Evolutionary conservation across 2,888 invertebrate genomes (phyloP).

Genomic region (Netelia melanura): DNA sequence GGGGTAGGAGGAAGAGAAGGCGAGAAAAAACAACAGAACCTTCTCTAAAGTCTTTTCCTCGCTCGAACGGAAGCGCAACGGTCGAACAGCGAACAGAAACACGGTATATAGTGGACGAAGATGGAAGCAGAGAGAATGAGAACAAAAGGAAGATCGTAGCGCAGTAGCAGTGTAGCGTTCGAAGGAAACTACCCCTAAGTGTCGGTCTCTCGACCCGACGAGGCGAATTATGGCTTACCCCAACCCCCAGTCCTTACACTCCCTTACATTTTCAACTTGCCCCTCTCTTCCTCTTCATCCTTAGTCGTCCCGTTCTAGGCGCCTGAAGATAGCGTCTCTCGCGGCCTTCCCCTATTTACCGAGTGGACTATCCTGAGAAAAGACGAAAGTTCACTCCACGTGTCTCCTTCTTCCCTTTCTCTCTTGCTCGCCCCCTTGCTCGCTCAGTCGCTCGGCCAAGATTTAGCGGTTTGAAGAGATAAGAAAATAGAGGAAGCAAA

Average conservation of each 20-base stretch:
- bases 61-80: slow-evolving; percentile 51
- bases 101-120: slow-evolving; percentile 9
- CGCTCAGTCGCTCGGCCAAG: slow-evolving; percentile 10
- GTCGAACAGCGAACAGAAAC: slow-evolving; percentile 48
- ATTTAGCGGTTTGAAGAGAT: slow-evolving; percentile 65
- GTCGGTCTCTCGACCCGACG: slow-evolving; percentile 64
- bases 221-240: slow-evolving; percentile 61
- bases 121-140: slow-evolving; percentile 17
- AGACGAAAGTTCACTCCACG: slow-evolving; percentile 42
- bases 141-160: slow-evolving; percentile 12
- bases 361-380: slow-evolving; percentile 55
- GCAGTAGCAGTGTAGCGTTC: slow-evolving; percentile 25
- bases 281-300: slow-evolving; percentile 21
- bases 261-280: slow-evolving; percentile 27
- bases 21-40: slow-evolving; percentile 30
- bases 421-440: not conserved
- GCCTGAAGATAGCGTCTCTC: slow-evolving; percentile 53
- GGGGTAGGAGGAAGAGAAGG: not conserved
- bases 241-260: not conserved
- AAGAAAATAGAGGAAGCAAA: slow-evolving; percentile 67
- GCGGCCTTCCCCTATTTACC: slow-evolving; percentile 62
- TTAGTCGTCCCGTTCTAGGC: slow-evolving; percentile 3
- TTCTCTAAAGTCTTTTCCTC: slow-evolving; percentile 51
- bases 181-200: slow-evolving; percentile 64
- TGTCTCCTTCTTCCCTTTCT: slow-evolving; percentile 12